A percentile compares a stretch with the other conserved stretches of the same genome.
phyloP scores from a whole-genome alignment of 2,797 vertebrate genomes.

The Trematomus bernacchii region DNA sequence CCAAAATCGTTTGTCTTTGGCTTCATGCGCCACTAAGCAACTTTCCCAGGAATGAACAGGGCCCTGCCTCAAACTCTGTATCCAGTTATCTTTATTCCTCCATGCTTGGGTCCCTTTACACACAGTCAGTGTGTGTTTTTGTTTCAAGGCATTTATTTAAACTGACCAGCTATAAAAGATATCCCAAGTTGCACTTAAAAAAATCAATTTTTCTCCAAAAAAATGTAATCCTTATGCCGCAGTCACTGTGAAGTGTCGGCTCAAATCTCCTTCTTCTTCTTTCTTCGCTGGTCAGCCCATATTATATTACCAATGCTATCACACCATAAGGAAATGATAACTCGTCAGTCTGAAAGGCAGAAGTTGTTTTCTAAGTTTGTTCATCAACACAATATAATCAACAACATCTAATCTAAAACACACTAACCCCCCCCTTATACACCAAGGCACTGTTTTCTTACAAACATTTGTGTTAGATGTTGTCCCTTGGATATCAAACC shows the following conservation, averaged over 20 bases:
- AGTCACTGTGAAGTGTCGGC: neutral
- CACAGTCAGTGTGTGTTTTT: constrained; percentile 18
- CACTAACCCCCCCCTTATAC: neutral
- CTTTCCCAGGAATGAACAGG: too few relatives aligned
- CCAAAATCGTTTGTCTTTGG: too few relatives aligned
- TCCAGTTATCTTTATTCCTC: too few relatives aligned
- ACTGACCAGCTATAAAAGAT: constrained; percentile 17
- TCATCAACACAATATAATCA: constrained; percentile 30
- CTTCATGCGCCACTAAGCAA: too few relatives aligned
- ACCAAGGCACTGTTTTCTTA: neutral
- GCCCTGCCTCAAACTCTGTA: too few relatives aligned
- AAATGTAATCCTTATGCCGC: constrained; percentile 12
- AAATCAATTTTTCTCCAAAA: neutral
- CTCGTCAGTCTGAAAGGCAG: neutral
- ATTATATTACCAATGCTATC: neutral
- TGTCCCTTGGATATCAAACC: neutral
- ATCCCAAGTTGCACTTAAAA: constrained; percentile 5
- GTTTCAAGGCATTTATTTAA: constrained; percentile 33
- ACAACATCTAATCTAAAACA: constrained; percentile 22
- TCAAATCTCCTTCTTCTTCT: neutral
- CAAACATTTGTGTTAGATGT: neutral
- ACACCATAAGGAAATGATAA: neutral
- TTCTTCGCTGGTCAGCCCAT: neutral
- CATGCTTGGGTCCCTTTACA: constrained; percentile 9
- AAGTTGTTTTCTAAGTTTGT: constrained; percentile 10